Evolutionary conservation across 2,797 vertebrate species (phyloP).

Genomic region (Mionectes olivaceus): DNA sequence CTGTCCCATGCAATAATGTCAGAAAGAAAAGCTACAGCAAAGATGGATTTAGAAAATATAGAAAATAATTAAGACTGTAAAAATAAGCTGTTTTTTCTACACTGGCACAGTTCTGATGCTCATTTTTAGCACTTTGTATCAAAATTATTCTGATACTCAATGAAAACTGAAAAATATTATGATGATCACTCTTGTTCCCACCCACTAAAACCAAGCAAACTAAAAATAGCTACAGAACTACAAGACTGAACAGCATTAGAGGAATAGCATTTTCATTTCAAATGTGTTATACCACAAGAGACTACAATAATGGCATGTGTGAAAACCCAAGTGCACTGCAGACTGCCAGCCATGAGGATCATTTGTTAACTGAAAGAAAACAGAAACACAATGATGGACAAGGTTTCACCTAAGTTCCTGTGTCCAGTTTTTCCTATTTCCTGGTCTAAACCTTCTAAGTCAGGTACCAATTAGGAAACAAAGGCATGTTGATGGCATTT

Average conservation of each 20-base stretch:
- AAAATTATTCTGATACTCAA: neutral
- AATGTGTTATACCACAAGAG: neutral
- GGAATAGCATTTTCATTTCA: neutral
- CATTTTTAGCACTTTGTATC: neutral
- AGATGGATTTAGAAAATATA: neutral
- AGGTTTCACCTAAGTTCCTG: neutral
- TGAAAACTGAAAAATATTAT: constrained; percentile 7
- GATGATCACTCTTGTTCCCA: neutral
- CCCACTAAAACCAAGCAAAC: neutral
- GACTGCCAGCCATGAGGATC: neutral
- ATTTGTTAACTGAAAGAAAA: constrained; percentile 19
- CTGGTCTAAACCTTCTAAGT: neutral
- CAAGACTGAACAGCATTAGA: neutral
- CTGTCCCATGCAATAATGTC: neutral
- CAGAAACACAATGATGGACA: neutral
- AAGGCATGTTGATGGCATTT: neutral
- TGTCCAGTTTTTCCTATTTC: neutral
- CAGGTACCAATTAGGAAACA: neutral
- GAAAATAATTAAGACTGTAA: neutral
- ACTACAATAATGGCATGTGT: neutral
- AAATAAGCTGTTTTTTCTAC: neutral
- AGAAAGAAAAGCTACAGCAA: neutral
- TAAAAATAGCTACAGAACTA: neutral
- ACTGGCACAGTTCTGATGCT: neutral
- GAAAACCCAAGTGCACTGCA: neutral